Evolutionary conservation across 2,888 invertebrate species (phyloP).

Genomic region (Drosophila histrio): DNA sequence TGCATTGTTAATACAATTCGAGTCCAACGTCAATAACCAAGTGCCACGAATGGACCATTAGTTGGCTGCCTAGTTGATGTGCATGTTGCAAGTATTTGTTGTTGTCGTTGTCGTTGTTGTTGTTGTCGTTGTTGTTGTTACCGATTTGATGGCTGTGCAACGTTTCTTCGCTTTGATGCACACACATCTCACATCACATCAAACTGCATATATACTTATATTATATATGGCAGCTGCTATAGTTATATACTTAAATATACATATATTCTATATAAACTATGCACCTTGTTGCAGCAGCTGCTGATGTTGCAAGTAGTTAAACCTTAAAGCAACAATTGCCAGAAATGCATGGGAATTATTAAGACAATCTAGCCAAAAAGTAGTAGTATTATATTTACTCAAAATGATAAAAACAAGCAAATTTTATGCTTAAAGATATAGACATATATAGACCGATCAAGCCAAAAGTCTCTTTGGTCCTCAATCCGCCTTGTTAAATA

Average conservation of each 20-base stretch:
- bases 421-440: too few species aligned
- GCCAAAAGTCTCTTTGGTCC: neutral
- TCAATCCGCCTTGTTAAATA: neutral
- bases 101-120: constrained; percentile 12
- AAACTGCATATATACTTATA: neutral
- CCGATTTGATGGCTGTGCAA: constrained; percentile 53
- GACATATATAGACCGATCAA: too few species aligned
- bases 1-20: constrained; percentile 80
- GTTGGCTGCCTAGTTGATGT: constrained; percentile 66
- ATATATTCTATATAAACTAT: constrained; percentile 35
- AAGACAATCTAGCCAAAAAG: neutral
- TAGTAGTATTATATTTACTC: too few species aligned
- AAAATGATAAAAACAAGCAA: too few species aligned
- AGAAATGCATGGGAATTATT: constrained; percentile 4
- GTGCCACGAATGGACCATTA: constrained; percentile 80
- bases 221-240: constrained; percentile 11
- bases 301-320: constrained; percentile 50
- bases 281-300: constrained; percentile 16
- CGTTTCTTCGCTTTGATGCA: constrained; percentile 50
- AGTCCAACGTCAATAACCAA: constrained; percentile 80
- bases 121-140: constrained; percentile 21
- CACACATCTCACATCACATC: constrained; percentile 31
- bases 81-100: constrained; percentile 43
- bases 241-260: neutral
- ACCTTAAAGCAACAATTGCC: constrained; percentile 66